phyloP scores from a whole-genome alignment of 1,140 invertebrate genomes.

The Adoxophyes honmai region DNA sequence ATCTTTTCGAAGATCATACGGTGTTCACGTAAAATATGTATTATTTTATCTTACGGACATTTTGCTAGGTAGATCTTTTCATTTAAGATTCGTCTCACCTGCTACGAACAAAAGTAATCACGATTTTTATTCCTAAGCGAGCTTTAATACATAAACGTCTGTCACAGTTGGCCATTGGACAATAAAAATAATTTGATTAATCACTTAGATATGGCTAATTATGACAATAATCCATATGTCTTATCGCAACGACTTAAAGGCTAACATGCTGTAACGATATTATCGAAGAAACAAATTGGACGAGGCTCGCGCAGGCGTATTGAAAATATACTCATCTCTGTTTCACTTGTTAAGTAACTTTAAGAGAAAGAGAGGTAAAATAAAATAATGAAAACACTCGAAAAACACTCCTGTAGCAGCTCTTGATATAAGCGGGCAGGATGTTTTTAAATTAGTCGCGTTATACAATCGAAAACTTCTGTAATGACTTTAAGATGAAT shows the following conservation, averaged over 20 bases:
- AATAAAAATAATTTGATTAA: conserved; percentile 16
- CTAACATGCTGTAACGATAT: conserved; percentile 8
- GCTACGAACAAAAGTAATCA: too few species aligned
- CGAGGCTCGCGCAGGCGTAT: conserved; percentile 2
- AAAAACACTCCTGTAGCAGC: not conserved
- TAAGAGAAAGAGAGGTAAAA: not conserved
- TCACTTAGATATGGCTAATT: conserved; percentile 16
- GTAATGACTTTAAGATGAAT: conserved; percentile 21
- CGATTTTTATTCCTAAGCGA: not conserved
- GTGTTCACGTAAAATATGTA: too few species aligned
- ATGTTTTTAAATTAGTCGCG: conserved; percentile 45
- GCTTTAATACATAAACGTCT: not conserved
- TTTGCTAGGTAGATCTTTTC: too few species aligned
- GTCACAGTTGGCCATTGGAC: conserved; percentile 2
- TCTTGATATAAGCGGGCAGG: not conserved
- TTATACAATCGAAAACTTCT: conserved; percentile 63
- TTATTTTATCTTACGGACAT: too few species aligned
- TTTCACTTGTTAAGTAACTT: not conserved
- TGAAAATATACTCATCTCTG: not conserved
- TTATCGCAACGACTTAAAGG: conserved; percentile 1
- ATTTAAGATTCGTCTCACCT: too few species aligned
- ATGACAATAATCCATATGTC: conserved; percentile 8
- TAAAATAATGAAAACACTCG: conserved; percentile 3
- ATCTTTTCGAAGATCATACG: too few species aligned
- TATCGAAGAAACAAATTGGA: conserved; percentile 10